phyloP scores from a whole-genome alignment of 2,113 vertebrate genomes.

The Corynorhinus townsendii region DNA sequence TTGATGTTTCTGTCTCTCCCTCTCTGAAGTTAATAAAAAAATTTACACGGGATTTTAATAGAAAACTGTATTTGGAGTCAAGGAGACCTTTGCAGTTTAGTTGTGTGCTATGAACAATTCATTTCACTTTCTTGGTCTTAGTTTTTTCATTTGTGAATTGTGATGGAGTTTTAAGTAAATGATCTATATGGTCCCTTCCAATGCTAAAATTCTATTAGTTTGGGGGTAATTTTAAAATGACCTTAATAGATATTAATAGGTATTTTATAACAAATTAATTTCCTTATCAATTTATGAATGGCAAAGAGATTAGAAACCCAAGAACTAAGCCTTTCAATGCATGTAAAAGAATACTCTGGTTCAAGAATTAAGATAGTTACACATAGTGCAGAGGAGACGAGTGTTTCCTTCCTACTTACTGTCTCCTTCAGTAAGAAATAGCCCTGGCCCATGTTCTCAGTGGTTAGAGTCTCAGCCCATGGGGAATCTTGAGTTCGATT shows the following conservation, averaged over 20 bases:
- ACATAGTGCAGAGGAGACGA: not conserved
- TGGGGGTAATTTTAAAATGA: not conserved
- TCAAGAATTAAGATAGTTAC: not conserved
- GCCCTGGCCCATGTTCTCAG: too few species aligned
- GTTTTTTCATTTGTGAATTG: not conserved
- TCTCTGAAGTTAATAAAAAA: too few species aligned
- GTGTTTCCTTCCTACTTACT: not conserved
- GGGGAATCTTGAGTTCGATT: too few species aligned
- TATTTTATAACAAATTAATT: constrained; percentile 14
- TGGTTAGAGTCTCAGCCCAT: too few species aligned
- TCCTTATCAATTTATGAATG: constrained; percentile 14
- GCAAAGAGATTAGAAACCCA: not conserved
- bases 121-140: not conserved
- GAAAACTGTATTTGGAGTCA: not conserved
- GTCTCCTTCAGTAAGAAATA: not conserved
- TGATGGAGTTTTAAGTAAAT: not conserved
- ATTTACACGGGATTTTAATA: not conserved
- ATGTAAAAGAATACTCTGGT: not conserved
- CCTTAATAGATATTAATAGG: not conserved
- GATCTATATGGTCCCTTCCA: not conserved
- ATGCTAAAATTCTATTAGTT: not conserved
- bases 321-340: not conserved
- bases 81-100: not conserved
- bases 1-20: too few species aligned
- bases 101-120: not conserved